Evolutionary conservation across 2,113 vertebrate species (phyloP), one percentile per base, ranked within the genome.

Genomic region (Saccopteryx bilineata): DNA sequence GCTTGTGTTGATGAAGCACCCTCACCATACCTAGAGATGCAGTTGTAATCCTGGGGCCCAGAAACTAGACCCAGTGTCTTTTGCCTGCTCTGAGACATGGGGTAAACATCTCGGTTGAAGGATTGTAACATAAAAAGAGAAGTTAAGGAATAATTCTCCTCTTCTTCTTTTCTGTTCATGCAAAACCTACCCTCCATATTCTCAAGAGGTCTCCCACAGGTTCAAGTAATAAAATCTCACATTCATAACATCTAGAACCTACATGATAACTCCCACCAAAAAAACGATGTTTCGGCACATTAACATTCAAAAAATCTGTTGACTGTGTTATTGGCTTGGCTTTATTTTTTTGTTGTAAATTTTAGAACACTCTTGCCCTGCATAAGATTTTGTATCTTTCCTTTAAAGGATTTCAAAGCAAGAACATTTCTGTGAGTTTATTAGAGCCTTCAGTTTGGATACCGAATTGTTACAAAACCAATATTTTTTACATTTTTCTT

Each of bases 401-500:
- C 33, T 92, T 94, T 93, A 81, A 96, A 96, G 94, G 80, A 60
- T 95, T 95, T 94, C 90, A n/a, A 82, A 92, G 86, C 15, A 18
- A 93, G 66, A 78, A 91, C 92, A 95, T 18, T 61, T 93, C 75
- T 95, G 68, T 86, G 96, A 87, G 91, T 96, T 97, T 97, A 97
- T 97, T 95, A 97, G 89, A 97, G 87, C 58, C 86, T 96, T 96
- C 87, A 83, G 82, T 96, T 96, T 79, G 52, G 84, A 95, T 31
- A 93, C 68, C 4, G 74, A 97, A 94, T 75, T 96, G 92, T 79
- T 96, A 82, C 12, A 97, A 94, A 98, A 96, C 97, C 96, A 97
- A 93, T 97, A 97, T 96, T 97, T 98, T 98, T 97, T 97, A 97
- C 97, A 97, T 97, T 97, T 97, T 98, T 97, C 97, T 98, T 97